Evolutionary conservation across 2,113 vertebrate genomes (phyloP), one percentile per base, ranked within the genome.

Genomic region (Ictalurus punctatus): DNA sequence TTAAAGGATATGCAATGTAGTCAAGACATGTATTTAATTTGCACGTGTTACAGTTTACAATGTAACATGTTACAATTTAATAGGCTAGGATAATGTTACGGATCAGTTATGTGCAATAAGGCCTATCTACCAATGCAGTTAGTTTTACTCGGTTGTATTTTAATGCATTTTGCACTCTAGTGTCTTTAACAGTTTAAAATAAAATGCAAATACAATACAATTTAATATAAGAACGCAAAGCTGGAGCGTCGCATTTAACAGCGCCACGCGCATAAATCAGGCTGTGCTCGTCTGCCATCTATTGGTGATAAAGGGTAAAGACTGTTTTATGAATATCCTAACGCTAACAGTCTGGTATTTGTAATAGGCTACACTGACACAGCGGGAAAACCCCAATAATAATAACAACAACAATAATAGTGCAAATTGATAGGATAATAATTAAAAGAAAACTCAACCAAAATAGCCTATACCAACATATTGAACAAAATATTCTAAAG

Each of bases 241-340:
- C 10, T 5, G 10, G 6, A 40, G 71, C 71, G 6, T 3, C 8
- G 19, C 34, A 10, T 74, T 40, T 40, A 40, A 40, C 71, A 44
- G 37, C 19, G 19, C 37, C 19, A 44, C 30, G 67, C 34, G 19
- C 78, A 71, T 44, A 12, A 0, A 25, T 52, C 89, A 84, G 14
- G 25, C 88, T 89, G 90, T 56, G 65, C 91, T 92, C 91, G 92
- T 88, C 92, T 94, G 95, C 94, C 95, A 93, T 90, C 94, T 76
- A 91, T 94, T 94, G 95, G 95, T 90, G 65, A 86, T 67, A 10
- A 27, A 84, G 87, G 52, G 91, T 88, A 94, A 21, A 37, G 54
- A 37, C 78, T 25, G 30, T 27, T 52, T 52, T 6, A 54, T 69
- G 63, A 14, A 84, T 69, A 14, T 30, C 44, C 16, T 34, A 52